Percentiles rank a stretch among this genome's conserved stretches.
phyloP scores from a whole-genome alignment of 2,888 invertebrate genomes.

The Tanypteryx hageni region DNA sequence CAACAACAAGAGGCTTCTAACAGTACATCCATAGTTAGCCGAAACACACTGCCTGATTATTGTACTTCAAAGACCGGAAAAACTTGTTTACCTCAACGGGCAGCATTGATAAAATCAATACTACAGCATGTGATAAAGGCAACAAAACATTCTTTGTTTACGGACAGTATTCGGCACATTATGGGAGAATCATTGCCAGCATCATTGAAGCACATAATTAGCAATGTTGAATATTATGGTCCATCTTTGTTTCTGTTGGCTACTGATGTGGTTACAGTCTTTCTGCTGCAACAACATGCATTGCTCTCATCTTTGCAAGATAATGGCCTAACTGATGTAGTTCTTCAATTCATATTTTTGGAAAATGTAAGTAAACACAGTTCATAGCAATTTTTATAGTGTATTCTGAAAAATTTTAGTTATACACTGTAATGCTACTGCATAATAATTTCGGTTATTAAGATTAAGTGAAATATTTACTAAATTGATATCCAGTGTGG shows the following conservation, averaged over 20 bases:
- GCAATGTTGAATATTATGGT: slow-evolving; percentile 93
- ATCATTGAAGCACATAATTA: slow-evolving; percentile 88
- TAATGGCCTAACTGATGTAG: slow-evolving; percentile 90
- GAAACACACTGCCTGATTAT: slow-evolving; percentile 51
- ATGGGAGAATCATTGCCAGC: slow-evolving; percentile 91
- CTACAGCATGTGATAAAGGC: slow-evolving; percentile 92
- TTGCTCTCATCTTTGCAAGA: slow-evolving; percentile 90
- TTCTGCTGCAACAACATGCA: slow-evolving; percentile 89
- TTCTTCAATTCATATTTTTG: slow-evolving; percentile 87
- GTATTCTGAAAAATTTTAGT: background rate
- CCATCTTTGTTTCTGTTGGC: slow-evolving; percentile 89
- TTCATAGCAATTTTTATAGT: slow-evolving; percentile 47
- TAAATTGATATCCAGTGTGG: background rate
- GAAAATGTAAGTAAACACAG: slow-evolving; percentile 81
- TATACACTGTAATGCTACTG: background rate
- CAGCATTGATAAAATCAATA: slow-evolving; percentile 91
- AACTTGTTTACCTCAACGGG: slow-evolving; percentile 87
- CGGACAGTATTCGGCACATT: slow-evolving; percentile 88
- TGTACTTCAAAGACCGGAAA: slow-evolving; percentile 74
- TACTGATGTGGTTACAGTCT: slow-evolving; percentile 91
- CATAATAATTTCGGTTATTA: background rate
- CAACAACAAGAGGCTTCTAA: slow-evolving; percentile 65
- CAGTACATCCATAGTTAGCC: slow-evolving; percentile 68
- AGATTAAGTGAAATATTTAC: too few relatives aligned
- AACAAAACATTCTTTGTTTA: slow-evolving; percentile 84